Percentiles rank a stretch among this genome's conserved stretches.
Conservation (phyloP, 2,113 vertebrate genomes). For the Pavo muticus region DNA sequence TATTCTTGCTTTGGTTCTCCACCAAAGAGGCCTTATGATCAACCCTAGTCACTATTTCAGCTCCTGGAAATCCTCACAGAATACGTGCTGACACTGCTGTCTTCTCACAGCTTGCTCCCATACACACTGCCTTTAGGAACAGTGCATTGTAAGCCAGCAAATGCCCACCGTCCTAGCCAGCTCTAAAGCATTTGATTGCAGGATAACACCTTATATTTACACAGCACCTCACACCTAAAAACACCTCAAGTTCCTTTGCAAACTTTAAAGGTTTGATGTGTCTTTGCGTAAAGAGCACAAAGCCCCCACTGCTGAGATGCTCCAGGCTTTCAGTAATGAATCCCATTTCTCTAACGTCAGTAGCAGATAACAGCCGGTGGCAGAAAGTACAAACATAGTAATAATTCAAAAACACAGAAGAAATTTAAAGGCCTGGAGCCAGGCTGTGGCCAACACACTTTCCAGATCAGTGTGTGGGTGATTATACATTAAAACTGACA, state of each 20-base stretch:
- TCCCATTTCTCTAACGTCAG: neutral
- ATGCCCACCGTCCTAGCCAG: neutral
- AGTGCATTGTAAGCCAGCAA: neutral
- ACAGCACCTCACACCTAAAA: neutral
- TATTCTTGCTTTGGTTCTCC: neutral
- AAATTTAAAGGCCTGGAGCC: neutral
- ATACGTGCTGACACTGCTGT: accelerated
- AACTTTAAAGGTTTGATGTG: neutral
- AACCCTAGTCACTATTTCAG: neutral
- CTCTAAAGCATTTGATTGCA: neutral
- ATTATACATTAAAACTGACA: neutral
- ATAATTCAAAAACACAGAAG: neutral
- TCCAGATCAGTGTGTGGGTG: neutral
- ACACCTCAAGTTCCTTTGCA: neutral
- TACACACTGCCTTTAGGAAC: neutral
- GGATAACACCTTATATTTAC: neutral
- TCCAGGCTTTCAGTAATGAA: neutral
- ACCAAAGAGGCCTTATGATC: neutral
- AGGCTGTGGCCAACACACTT: neutral
- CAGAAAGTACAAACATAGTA: neutral
- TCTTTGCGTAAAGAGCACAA: neutral
- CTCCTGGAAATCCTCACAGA: neutral
- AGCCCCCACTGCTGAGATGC: neutral
- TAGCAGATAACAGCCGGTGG: neutral
- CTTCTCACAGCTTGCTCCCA: accelerated